These are phyloP conservation scores for Campylomormyrus numenius DNA, from an alignment of 2,113 vertebrate genomes.

Conservation along the genomic window DNA sequence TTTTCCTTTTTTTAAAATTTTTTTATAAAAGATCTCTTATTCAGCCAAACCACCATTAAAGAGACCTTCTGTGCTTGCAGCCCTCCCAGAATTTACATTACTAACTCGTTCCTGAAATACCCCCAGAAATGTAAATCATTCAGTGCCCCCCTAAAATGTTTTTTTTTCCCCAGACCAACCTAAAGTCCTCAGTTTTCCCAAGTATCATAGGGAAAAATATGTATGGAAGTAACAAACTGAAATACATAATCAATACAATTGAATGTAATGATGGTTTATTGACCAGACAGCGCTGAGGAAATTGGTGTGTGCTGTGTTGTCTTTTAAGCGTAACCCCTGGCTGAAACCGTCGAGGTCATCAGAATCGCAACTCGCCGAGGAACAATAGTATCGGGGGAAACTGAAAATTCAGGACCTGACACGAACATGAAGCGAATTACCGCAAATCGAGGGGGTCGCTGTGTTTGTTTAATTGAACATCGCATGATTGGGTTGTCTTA, in stretches of 20 bases:
- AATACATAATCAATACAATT: background rate
- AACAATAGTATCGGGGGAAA: background rate
- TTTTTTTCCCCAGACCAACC: background rate
- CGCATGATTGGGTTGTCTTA: background rate
- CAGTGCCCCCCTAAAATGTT: background rate
- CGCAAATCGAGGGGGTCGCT: background rate
- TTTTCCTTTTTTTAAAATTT: background rate
- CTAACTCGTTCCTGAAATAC: background rate
- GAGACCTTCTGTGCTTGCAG: background rate
- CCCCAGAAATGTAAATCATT: background rate
- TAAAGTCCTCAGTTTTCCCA: background rate
- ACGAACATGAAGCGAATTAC: background rate
- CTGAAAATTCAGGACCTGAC: background rate
- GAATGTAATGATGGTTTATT: background rate
- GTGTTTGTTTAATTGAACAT: background rate
- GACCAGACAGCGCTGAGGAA: background rate
- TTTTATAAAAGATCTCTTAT: background rate
- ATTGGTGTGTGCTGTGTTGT: background rate
- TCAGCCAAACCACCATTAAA: background rate
- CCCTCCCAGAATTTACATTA: background rate
- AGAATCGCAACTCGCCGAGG: background rate
- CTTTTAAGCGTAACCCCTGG: background rate
- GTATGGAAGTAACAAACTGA: background rate
- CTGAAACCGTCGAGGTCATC: background rate
- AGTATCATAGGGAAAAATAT: background rate